Base-by-base conservation (phyloP, 37 sponge, comb jelly and placozoan species). In the Diacarnus erythraeanus region DNA sequence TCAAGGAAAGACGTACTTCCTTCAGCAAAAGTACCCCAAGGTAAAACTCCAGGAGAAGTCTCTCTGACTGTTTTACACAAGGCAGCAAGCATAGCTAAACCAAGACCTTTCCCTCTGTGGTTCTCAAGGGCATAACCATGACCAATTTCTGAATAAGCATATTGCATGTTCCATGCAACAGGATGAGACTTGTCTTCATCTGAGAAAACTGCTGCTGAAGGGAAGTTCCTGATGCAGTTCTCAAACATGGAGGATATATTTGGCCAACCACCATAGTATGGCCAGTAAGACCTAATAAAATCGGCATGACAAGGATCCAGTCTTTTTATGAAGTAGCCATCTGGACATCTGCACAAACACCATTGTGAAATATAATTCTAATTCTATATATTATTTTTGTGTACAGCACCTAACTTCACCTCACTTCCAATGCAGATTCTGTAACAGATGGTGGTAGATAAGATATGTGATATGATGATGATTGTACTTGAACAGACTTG, bases 261-360 rank as follows among this genome's bases (percentile, higher is more conserved):
- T 31, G 66, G 34, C 31, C 15, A 65, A 18, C 2, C 34, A 30
- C 17, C 17, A 18, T 17, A 30, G 9, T 31, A 30, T 5, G 66
- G 31, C 66, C 66, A 65, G 34, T 65, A 35, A 6, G 27, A 30
- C 17, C 17, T 35, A 17, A 65, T 30, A 5, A 65, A 65, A 31
- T 25, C 66, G 33, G 66, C 66, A 18, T 65, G 66, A 15, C 31
- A 26, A 15, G 66, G 66, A 15, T 65, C 31, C 66, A 65, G 66
- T 65, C 34, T 30, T 65, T 10, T 20, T 25, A 65, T 65, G 31
- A 17, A 34, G 35, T 65, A 65, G 34, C 66, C 66, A 12, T 65
- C 66, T 30, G 66, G 66, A 65, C 66, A 65, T 30, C 66, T 65
- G 34, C n/a, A n/a, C n/a, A n/a, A n/a, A n/a, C n/a, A n/a, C n/a